A percentile compares a stretch with the other conserved stretches of the same genome.
These are phyloP conservation scores for Acrobasis repandana DNA, from an alignment of 2,888 invertebrate genomes.

Conservation along the genomic window DNA sequence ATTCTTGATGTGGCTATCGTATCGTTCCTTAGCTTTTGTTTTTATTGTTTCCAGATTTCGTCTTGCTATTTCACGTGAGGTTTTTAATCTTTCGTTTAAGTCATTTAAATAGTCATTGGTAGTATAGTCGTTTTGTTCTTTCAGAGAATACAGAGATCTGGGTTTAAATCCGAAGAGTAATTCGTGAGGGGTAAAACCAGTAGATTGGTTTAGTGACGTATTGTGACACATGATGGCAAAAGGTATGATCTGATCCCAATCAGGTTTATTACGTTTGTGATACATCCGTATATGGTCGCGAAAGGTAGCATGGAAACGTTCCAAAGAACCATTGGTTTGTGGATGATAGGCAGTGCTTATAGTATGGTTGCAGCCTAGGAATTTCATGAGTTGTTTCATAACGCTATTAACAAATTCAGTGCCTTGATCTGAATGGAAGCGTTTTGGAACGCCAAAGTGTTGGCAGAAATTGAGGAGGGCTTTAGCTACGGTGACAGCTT, in stretches of 20 bases:
- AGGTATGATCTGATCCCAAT: slow-evolving; percentile 40
- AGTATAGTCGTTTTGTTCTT: slow-evolving; percentile 36
- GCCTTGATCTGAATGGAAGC: slow-evolving; percentile 48
- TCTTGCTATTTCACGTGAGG: too few relatives aligned
- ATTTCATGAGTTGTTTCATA: slow-evolving; percentile 38
- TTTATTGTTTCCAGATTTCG: too few relatives aligned
- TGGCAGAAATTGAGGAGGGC: slow-evolving; percentile 43
- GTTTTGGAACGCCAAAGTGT: slow-evolving; percentile 44
- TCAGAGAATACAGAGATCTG: slow-evolving; percentile 38
- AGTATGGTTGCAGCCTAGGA: slow-evolving; percentile 31
- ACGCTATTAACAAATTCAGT: slow-evolving; percentile 43
- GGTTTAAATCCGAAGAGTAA: slow-evolving; percentile 45
- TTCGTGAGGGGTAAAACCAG: slow-evolving; percentile 38
- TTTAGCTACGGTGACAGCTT: too few relatives aligned
- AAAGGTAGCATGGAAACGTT: slow-evolving; percentile 44
- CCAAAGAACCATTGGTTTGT: slow-evolving; percentile 43
- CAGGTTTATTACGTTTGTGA: too few relatives aligned
- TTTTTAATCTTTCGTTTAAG: too few relatives aligned
- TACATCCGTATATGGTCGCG: slow-evolving; percentile 35
- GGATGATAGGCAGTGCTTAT: slow-evolving; percentile 45
- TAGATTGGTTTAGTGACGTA: too few relatives aligned
- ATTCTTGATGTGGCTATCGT: too few relatives aligned
- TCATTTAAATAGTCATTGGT: slow-evolving; percentile 30
- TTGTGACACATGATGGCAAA: too few relatives aligned
- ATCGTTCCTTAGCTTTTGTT: too few relatives aligned